Evolutionary conservation across 2,888 invertebrate species (phyloP), one percentile per base, ranked within the genome.

Genomic region (Torymus aiolomorphi): DNA sequence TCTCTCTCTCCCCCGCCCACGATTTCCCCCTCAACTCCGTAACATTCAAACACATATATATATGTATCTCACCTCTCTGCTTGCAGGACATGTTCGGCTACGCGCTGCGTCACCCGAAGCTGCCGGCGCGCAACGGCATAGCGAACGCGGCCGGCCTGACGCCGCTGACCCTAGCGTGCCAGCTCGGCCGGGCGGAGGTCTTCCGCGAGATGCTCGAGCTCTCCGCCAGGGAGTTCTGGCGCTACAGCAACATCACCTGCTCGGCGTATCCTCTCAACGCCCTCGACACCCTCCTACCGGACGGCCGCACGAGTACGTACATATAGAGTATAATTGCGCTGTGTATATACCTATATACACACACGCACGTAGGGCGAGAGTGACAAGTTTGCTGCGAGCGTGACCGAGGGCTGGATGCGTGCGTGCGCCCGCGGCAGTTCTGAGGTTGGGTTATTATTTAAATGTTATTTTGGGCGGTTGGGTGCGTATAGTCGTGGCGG

Each of bases 201-300:
- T 99, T 99, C 92, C 94, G 97, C 84, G 98, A 98, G 92, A 99
- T 99, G 97, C 93, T 99, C 90, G 99, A 99, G 90, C 92, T 99
- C 11, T 97, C 96, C 12, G 96, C 96, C 14, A 93, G 97, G 89
- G 99, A 98, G 91, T 98, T 99, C 91, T 99, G 99, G 99, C 93
- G 98, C 72, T 99, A 98, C 92, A 98, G 98, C 88, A 99, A 99
- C 89, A 98, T 99, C 85, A 98, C 98, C 12, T 99, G 99, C 91
- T 98, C 98, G 0, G 98, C 97, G 4, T 99, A 99, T 91, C 98
- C 98, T 0, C 92, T 99, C 73, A 98, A 97, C 89, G 98, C 98
- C 1, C 92, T 99, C 86, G 99, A 99, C 89, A 99, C 99, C 0
- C 93, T 99, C 80, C 92, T 97, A 79, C 97, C 98, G 5, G 97